Base-by-base conservation (phyloP, 92 coral and sea anemone genomes). In the Palythoa caribaeorum region DNA sequence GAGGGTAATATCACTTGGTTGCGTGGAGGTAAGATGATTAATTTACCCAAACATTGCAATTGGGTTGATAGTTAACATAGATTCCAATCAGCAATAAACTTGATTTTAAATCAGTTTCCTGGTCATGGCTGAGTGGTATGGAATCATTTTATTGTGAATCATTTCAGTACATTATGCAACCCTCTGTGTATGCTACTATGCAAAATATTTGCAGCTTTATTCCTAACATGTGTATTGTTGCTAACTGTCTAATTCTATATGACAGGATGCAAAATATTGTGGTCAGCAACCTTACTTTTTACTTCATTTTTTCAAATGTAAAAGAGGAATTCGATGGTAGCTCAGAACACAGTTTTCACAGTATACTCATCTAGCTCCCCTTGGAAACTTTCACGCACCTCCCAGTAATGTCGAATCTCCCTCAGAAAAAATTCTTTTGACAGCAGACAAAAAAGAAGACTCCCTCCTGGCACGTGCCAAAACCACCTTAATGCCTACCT, bases 1-100 rank as follows among this genome's bases (percentile, higher is more conserved):
- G 80, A 55, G 9, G 80, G 79, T 37, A n/a, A 48, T 91, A 68
- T 88, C 91, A 81, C 87, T 91, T 66, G 91, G 91, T 14, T n/a
- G n/a, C n/a, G n/a, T n/a, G n/a, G n/a, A n/a, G n/a, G n/a, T n/a
- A n/a, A n/a, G n/a, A n/a, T n/a, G n/a, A n/a, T n/a, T n/a, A n/a
- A n/a, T n/a, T n/a, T n/a, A n/a, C n/a, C n/a, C n/a, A n/a, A n/a
- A n/a, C n/a, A n/a, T n/a, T n/a, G n/a, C n/a, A n/a, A n/a, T n/a
- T n/a, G n/a, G n/a, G n/a, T n/a, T n/a, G n/a, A n/a, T n/a, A n/a
- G n/a, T n/a, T n/a, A n/a, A n/a, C n/a, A n/a, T n/a, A n/a, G n/a
- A n/a, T n/a, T n/a, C n/a, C n/a, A n/a, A n/a, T n/a, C n/a, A n/a
- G n/a, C n/a, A n/a, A n/a, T n/a, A n/a, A n/a, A n/a, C n/a, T n/a